Conservation (phyloP, 2,888 invertebrate genomes). For the Hesperia comma region DNA sequence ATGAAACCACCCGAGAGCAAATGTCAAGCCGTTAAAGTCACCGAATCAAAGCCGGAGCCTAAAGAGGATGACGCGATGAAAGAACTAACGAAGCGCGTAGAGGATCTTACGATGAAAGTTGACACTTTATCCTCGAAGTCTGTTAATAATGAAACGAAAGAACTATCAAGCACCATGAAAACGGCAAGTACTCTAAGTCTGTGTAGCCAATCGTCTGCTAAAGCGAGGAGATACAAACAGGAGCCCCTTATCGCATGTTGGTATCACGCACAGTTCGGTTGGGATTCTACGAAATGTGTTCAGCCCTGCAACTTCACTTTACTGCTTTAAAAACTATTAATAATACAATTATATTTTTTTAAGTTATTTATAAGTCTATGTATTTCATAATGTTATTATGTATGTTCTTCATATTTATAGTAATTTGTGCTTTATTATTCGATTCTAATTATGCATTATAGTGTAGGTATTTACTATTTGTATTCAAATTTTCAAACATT, state of each 20-base stretch:
- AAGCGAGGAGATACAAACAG: neutral
- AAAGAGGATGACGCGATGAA: neutral
- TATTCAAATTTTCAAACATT: too few species aligned
- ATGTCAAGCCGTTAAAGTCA: neutral
- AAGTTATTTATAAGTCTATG: too few species aligned
- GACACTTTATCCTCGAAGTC: neutral
- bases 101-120: neutral
- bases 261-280: constrained; percentile 20
- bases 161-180: neutral
- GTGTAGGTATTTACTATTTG: too few species aligned
- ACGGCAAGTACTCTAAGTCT: constrained; percentile 4
- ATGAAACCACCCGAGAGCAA: neutral
- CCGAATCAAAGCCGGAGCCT: neutral
- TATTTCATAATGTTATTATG: too few species aligned
- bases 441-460: too few species aligned
- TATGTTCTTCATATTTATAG: too few species aligned
- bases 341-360: too few species aligned
- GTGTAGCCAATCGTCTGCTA: neutral
- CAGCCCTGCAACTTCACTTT: constrained; percentile 12
- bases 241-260: neutral
- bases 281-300: neutral
- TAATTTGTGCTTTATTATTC: too few species aligned
- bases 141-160: neutral
- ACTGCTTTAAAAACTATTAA: too few species aligned
- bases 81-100: constrained; percentile 6